Percentiles rank a stretch among this genome's conserved stretches.
These are phyloP conservation scores for Drosophila nikananu DNA, from an alignment of 1,140 invertebrate species.

Conservation along the genomic window DNA sequence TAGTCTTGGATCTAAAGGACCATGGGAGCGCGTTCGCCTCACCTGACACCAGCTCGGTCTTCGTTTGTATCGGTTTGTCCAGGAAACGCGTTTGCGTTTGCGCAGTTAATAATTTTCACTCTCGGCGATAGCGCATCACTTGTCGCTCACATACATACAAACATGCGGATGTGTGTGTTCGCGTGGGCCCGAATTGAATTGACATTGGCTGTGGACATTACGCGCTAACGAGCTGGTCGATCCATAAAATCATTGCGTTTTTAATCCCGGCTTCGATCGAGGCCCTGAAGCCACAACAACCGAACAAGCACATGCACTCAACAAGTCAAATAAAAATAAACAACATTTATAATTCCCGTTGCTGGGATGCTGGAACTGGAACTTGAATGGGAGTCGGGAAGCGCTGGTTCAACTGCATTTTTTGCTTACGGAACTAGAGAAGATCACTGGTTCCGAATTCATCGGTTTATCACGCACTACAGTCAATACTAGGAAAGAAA, in stretches of 20 bases:
- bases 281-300: conserved; percentile 27
- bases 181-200: conserved; percentile 13
- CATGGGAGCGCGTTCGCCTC: not conserved
- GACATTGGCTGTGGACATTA: conserved; percentile 20
- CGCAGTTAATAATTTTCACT: conserved; percentile 62
- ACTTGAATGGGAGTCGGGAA: conserved; percentile 42
- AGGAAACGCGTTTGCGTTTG: conserved; percentile 65
- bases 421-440: conserved; percentile 8
- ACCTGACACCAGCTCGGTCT: not conserved
- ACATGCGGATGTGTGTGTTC: conserved; percentile 10
- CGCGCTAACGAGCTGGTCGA: conserved; percentile 19
- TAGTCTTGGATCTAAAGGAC: not conserved
- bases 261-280: conserved; percentile 33
- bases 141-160: conserved; percentile 24
- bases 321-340: conserved; percentile 74
- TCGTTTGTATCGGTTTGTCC: conserved; percentile 7
- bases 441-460: conserved; percentile 18
- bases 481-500: not conserved
- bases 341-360: conserved; percentile 61
- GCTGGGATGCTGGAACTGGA: conserved; percentile 61
- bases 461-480: conserved; percentile 39
- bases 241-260: conserved; percentile 28
- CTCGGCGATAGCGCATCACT: conserved; percentile 37
- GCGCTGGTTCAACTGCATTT: conserved; percentile 55
- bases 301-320: conserved; percentile 60